Percentiles rank a stretch among this genome's conserved stretches.
Conservation (phyloP, 30 jellyfish, hydroid and myxozoan species). For the Phacellophora camtschatica region DNA sequence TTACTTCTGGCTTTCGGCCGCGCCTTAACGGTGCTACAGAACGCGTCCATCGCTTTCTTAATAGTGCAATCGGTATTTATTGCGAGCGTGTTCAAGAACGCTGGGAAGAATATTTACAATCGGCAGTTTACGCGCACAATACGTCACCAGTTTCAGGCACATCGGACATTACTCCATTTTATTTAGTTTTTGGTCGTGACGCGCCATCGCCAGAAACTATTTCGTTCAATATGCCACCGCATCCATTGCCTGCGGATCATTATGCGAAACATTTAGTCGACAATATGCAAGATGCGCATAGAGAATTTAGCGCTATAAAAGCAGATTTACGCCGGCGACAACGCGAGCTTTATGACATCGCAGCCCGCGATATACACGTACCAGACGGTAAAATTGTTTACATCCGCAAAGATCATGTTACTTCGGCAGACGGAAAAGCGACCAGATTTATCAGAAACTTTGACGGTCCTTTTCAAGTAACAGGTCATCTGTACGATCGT, state of each 20-base stretch:
- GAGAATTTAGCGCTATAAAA: conserved; percentile 14
- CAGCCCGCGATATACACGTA: not conserved
- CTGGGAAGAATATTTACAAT: conserved; percentile 28
- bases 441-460: conserved; percentile 28
- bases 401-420: not conserved
- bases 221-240: not conserved
- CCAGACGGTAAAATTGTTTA: conserved; percentile 21
- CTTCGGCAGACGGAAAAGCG: not conserved
- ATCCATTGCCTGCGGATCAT: conserved; percentile 11
- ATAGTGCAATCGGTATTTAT: conserved; percentile 25
- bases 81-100: conserved; percentile 12
- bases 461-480: conserved; percentile 46
- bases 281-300: conserved; percentile 28
- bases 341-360: conserved; percentile 29
- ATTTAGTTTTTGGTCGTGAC: conserved; percentile 23
- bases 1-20: conserved; percentile 37
- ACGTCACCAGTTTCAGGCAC: conserved; percentile 23
- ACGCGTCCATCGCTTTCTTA: conserved; percentile 36
- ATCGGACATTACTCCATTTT: not conserved
- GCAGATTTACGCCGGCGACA: conserved; percentile 33
- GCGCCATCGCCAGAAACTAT: conserved; percentile 21
- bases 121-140: conserved; percentile 41
- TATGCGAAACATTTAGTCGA: too few species aligned
- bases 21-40: conserved; percentile 40
- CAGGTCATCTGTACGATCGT: conserved; percentile 45